Evolutionary conservation across 2,797 vertebrate genomes (phyloP).

Genomic region (Pipistrellus nathusii): DNA sequence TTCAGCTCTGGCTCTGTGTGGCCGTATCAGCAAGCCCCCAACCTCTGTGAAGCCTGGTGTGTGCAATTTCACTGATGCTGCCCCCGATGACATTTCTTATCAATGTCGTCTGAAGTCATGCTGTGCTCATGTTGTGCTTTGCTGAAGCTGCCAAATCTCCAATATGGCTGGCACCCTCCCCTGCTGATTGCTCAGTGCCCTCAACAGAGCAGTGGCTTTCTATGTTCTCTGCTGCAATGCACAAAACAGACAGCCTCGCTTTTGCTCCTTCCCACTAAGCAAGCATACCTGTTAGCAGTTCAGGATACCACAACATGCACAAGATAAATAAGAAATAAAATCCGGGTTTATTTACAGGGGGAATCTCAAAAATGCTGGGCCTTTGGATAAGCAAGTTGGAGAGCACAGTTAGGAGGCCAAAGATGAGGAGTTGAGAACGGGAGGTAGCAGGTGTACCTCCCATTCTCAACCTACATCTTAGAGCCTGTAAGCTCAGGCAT

Average conservation of each 20-base stretch:
- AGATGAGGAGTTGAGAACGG: neutral
- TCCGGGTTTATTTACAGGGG: neutral
- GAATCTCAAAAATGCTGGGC: neutral
- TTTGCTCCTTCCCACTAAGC: neutral
- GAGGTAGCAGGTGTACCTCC: neutral
- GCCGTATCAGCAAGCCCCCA: neutral
- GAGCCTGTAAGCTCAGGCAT: neutral
- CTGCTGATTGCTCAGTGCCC: neutral
- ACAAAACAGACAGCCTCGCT: neutral
- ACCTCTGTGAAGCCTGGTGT: neutral
- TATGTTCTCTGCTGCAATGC: neutral
- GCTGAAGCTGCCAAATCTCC: conserved; percentile 40
- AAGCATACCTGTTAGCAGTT: neutral
- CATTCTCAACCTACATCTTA: neutral
- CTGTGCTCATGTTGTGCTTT: neutral
- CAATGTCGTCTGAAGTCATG: neutral
- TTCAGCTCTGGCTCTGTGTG: neutral
- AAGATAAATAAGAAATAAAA: neutral
- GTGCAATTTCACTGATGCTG: neutral
- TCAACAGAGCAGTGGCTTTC: neutral
- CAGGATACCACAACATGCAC: neutral
- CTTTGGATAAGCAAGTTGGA: neutral
- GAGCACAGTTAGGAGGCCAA: neutral
- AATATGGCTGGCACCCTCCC: neutral
- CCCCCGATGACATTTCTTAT: conserved; percentile 37